Evolutionary conservation across 2,797 vertebrate genomes (phyloP).

Genomic region (Pygocentrus nattereri): DNA sequence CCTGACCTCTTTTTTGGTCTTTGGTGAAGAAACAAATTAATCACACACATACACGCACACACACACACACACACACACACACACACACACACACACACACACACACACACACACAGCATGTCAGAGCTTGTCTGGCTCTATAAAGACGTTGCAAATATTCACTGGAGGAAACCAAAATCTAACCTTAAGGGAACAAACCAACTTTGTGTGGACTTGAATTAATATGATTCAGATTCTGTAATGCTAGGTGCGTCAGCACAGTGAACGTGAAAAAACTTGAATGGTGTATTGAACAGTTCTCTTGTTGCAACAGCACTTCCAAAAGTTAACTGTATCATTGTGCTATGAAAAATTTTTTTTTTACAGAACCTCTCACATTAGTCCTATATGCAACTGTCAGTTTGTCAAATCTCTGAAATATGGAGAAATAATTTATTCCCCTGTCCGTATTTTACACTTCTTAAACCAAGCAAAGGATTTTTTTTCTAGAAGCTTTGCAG

Average conservation of each 20-base stretch:
- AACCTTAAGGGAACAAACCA: constrained; percentile 59
- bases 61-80: constrained; percentile 32
- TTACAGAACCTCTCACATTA: too few species aligned
- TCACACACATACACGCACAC: constrained; percentile 8
- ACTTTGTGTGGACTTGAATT: constrained; percentile 72
- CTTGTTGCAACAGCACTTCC: constrained; percentile 3
- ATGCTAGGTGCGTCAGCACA: constrained; percentile 27
- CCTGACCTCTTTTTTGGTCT: not conserved
- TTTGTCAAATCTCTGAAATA: not conserved
- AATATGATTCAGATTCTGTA: constrained; percentile 52
- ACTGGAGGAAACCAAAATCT: constrained; percentile 67
- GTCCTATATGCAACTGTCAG: not conserved
- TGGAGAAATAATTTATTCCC: not conserved
- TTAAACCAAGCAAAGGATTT: not conserved
- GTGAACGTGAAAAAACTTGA: constrained; percentile 26
- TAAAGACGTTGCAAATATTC: constrained; percentile 74
- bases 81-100: constrained; percentile 24
- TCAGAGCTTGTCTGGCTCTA: constrained; percentile 65
- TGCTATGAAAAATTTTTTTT: too few species aligned
- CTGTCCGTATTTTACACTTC: not conserved
- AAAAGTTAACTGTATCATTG: not conserved
- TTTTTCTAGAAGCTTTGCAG: not conserved
- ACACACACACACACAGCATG: constrained; percentile 62
- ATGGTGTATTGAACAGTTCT: not conserved
- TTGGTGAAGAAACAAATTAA: constrained; percentile 4